Percentiles rank a stretch among this genome's conserved stretches.
Evolutionary conservation across 2,113 vertebrate species (phyloP).

Genomic region (Apodemus speciosus): DNA sequence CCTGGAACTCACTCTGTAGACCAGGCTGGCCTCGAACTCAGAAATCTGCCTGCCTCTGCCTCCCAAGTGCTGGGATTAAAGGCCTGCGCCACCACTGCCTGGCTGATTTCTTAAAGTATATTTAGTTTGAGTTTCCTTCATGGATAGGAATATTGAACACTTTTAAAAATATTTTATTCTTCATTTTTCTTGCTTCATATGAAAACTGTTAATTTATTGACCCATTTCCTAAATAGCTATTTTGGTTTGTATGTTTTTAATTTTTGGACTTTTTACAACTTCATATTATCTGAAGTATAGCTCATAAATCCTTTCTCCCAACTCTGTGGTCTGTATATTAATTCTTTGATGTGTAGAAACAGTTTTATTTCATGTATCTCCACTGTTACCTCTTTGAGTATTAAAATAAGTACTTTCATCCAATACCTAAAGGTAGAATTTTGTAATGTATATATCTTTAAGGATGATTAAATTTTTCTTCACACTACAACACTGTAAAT

Average conservation of each 20-base stretch:
- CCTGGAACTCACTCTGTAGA: too few relatives aligned
- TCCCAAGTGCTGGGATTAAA: too few relatives aligned
- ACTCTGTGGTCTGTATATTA: not conserved
- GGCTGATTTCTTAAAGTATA: too few relatives aligned
- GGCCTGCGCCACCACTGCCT: too few relatives aligned
- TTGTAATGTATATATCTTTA: not conserved
- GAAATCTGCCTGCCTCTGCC: too few relatives aligned
- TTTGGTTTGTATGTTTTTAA: not conserved
- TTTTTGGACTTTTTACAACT: not conserved
- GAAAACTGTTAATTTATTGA: not conserved
- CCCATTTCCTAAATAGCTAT: not conserved
- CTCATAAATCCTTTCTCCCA: not conserved
- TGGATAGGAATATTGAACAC: not conserved
- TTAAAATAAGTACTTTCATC: not conserved
- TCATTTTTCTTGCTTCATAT: not conserved
- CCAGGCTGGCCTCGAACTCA: too few relatives aligned
- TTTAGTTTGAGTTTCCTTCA: not conserved
- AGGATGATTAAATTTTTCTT: not conserved
- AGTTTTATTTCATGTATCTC: not conserved
- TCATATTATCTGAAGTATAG: not conserved
- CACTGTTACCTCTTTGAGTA: not conserved
- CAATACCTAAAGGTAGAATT: not conserved
- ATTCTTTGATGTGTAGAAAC: not conserved
- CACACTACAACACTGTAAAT: not conserved
- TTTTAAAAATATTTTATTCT: not conserved